A percentile compares a stretch with the other conserved stretches of the same genome.
Evolutionary conservation across 1,140 invertebrate species (phyloP).

Genomic region (Drosophila ambigua): DNA sequence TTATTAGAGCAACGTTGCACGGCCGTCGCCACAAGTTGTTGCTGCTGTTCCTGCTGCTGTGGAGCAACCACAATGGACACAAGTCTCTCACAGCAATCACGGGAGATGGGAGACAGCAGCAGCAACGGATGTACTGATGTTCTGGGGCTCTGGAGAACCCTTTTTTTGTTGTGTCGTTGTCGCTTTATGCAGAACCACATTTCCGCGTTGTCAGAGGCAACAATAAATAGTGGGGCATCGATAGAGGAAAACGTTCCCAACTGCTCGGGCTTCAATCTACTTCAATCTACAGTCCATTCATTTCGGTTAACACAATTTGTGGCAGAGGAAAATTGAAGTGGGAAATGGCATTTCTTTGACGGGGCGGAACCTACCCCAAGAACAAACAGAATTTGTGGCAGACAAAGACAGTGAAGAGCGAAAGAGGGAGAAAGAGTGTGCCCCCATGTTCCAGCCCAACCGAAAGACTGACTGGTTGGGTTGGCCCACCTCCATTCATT

Average conservation of each 20-base stretch:
- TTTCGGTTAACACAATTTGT: conserved; percentile 33
- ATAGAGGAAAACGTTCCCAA: conserved; percentile 60
- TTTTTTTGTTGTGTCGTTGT: conserved; percentile 20
- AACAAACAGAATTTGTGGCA: conserved; percentile 3
- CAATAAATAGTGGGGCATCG: conserved; percentile 47
- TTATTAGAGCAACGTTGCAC: conserved; percentile 52
- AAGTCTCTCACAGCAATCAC: conserved; percentile 25
- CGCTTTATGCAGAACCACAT: conserved; percentile 61
- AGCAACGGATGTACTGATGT: conserved; percentile 61
- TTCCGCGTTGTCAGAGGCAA: conserved; percentile 76
- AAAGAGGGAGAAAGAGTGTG: background rate
- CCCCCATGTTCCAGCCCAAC: background rate
- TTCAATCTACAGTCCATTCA: conserved; percentile 54
- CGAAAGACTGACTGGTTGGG: background rate
- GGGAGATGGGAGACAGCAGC: conserved; percentile 4
- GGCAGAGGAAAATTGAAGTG: conserved; percentile 22
- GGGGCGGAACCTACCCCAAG: conserved; percentile 66
- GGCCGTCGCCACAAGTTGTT: conserved; percentile 47
- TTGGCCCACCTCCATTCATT: conserved; percentile 43
- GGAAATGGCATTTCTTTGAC: conserved; percentile 9
- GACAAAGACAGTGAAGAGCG: background rate
- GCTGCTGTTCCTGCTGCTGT: conserved; percentile 15
- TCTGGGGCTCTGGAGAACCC: conserved; percentile 53
- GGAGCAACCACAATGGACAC: conserved; percentile 51
- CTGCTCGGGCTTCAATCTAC: conserved; percentile 62